These are phyloP conservation scores for Pheosia gnoma DNA, from an alignment of 2,888 invertebrate genomes.

Conservation along the genomic window DNA sequence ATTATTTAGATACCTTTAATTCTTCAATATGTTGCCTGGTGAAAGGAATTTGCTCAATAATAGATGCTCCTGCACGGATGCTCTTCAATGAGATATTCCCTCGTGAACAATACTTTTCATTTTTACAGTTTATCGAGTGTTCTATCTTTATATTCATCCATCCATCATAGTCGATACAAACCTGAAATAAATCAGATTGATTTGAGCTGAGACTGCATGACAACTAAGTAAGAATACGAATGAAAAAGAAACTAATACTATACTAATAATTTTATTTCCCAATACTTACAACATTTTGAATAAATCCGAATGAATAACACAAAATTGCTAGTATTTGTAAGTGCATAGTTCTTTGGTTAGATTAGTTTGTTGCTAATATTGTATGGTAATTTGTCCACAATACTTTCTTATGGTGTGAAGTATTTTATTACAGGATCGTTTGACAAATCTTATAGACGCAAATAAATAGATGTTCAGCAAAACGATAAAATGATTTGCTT, in stretches of 20 bases:
- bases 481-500: no score
- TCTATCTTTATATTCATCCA: conserved; percentile 88
- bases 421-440: neutral
- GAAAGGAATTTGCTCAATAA: conserved; percentile 85
- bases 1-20: conserved; percentile 76
- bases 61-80: conserved; percentile 86
- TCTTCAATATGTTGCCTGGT: conserved; percentile 80
- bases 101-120: conserved; percentile 84
- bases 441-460: no score
- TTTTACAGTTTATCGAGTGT: conserved; percentile 85
- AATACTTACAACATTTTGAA: conserved; percentile 44
- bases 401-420: neutral
- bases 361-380: neutral
- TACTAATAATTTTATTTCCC: neutral
- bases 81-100: conserved; percentile 89
- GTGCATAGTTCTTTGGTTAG: conserved; percentile 26
- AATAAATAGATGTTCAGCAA: no score
- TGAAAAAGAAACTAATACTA: no score
- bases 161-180: conserved; percentile 88
- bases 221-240: no score
- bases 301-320: conserved; percentile 31
- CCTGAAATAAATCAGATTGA: conserved; percentile 48
- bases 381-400: neutral
- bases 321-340: conserved; percentile 20
- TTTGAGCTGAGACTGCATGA: no score